These are phyloP conservation scores for Xestia sexstrigata DNA, from an alignment of 2,888 invertebrate species.

Conservation along the genomic window DNA sequence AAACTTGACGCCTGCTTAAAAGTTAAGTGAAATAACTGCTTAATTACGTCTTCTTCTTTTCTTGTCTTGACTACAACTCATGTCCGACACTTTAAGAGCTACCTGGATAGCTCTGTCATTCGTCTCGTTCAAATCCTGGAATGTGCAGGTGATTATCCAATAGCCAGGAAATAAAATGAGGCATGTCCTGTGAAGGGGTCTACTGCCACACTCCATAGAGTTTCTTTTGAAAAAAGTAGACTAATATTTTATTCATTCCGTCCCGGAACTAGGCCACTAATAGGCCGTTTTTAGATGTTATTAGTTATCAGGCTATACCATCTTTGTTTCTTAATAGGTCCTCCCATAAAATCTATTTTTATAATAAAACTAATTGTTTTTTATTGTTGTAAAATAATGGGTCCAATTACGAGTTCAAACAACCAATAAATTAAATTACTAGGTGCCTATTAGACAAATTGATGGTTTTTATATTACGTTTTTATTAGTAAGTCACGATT, in stretches of 20 bases:
- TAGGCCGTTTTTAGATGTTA: not conserved
- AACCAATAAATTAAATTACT: constrained; percentile 23
- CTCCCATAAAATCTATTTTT: not conserved
- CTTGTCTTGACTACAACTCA: not conserved
- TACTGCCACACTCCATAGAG: not conserved
- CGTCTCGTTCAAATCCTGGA: too few species aligned
- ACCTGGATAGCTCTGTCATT: not conserved
- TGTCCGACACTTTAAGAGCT: not conserved
- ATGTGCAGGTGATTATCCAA: not conserved
- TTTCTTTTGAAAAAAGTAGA: not conserved
- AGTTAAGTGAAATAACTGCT: not conserved
- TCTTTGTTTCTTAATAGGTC: too few species aligned
- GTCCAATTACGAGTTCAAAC: not conserved
- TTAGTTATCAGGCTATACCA: not conserved
- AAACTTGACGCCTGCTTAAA: not conserved
- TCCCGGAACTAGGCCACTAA: constrained; percentile 1
- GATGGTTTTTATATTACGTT: constrained; percentile 12
- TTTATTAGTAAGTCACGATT: constrained; percentile 45
- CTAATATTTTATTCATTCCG: not conserved
- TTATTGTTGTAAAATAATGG: not conserved
- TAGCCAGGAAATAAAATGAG: not conserved
- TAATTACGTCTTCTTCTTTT: not conserved
- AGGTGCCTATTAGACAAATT: constrained; percentile 13
- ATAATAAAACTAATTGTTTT: not conserved
- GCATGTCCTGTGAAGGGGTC: not conserved